These are phyloP conservation scores for Notospermus geniculatus DNA, from an alignment of 1,140 invertebrate species.

Conservation along the genomic window DNA sequence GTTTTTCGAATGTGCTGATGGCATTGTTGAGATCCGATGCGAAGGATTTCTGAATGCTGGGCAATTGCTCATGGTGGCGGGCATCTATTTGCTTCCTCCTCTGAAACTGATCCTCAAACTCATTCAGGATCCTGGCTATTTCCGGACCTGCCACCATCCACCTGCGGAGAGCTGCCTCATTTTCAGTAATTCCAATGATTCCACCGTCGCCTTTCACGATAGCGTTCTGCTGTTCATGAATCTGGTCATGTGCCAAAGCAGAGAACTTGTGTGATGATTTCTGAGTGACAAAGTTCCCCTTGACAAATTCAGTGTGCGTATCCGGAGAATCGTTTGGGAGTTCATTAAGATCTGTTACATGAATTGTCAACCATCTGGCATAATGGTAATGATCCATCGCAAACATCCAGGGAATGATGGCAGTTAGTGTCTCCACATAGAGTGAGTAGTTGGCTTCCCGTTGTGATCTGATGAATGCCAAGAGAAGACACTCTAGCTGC, in stretches of 20 bases:
- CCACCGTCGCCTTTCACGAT: slow-evolving; percentile 27
- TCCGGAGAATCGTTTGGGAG: slow-evolving; percentile 8
- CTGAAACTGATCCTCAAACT: background rate
- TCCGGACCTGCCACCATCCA: slow-evolving; percentile 30
- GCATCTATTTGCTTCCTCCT: background rate
- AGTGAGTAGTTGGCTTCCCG: slow-evolving; percentile 6
- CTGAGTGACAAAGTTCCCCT: background rate
- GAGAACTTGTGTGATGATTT: slow-evolving; percentile 17
- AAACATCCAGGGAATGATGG: slow-evolving; percentile 16
- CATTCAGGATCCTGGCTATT: slow-evolving; percentile 7
- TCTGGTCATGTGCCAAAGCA: slow-evolving; percentile 17
- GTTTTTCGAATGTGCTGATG: no score
- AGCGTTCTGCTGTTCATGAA: slow-evolving; percentile 32
- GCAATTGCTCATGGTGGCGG: background rate
- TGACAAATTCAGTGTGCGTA: slow-evolving; percentile 9
- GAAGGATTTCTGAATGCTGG: background rate
- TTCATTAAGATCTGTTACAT: slow-evolving; percentile 20
- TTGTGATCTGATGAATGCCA: slow-evolving; percentile 12
- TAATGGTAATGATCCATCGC: slow-evolving; percentile 21
- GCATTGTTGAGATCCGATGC: background rate
- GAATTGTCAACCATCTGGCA: slow-evolving; percentile 27
- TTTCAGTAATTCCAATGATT: slow-evolving; percentile 28
- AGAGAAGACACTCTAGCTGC: slow-evolving; percentile 6
- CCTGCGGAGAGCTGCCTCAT: slow-evolving; percentile 19
- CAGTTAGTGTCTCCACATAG: slow-evolving; percentile 1